Base-by-base conservation (phyloP, 2,888 invertebrate species). In the Pilophorus perplexus region DNA sequence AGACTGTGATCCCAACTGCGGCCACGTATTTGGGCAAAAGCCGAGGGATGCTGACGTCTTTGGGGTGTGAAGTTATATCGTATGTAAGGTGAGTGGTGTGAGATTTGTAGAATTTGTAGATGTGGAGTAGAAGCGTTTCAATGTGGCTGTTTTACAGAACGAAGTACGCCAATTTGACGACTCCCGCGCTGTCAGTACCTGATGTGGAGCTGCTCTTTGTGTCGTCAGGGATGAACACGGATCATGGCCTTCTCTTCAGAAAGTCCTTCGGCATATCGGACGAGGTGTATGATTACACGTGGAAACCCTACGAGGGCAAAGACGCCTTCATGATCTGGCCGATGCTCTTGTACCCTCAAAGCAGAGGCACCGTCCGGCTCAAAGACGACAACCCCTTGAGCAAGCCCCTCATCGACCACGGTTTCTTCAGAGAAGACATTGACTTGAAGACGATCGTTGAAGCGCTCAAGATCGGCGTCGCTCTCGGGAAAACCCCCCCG, bases 1-100 rank as follows among this genome's bases (percentile, higher is more conserved):
- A 52, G 18, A 68, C 59, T 16, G 28, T 66, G 12, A 42, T 66
- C 1, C 67, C 48, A 3, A 33, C 33, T 8, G 23, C 46, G 18
- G 37, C 46, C 1, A 48, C 71, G 18, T 71, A 70, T 38, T 8
- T 69, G 1, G 37, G 46, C 33, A 68, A 69, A 27, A 71, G 71
- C 3, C 59, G 70, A 42, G 76, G 76, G 1, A 76, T 74, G 22
- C 71, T 77, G 60, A 78, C 79, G 0, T 76, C 77, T 1, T 71
- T 79, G 23, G 79, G 79, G 10, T 79, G 79, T 8, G 79, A 80
- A 72, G 79, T 78, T 0, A 72, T 80, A 2, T 79, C 77, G 1
- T 81, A 79, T 71, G 74, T 79, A 16, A 76, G n/a, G n/a, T n/a
- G n/a, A n/a, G n/a, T n/a, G n/a, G n/a, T n/a, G n/a, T n/a, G n/a